Base-by-base conservation (phyloP, 2,797 vertebrate genomes). In the Heterohyrax brucei region DNA sequence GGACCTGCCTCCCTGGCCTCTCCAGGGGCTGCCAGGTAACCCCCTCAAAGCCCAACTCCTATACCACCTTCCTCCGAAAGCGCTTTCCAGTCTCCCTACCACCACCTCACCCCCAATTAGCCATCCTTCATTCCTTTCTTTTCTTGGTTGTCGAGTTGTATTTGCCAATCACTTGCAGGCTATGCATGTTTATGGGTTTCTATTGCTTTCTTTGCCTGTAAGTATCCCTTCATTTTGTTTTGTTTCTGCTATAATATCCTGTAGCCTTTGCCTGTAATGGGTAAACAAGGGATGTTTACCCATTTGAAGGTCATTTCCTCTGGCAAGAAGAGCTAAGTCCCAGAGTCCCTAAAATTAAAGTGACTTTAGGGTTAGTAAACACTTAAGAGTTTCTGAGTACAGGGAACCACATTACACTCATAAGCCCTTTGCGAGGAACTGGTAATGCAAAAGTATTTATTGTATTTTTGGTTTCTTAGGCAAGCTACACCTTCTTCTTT, bases 241-340 rank as follows among this genome's bases (percentile, higher is more conserved):
- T 2, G 5, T 56, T 53, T 72, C 56, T 19, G 39, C 21, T 79
- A 33, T 33, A 39, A 84, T 22, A 70, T 59, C 39, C 66, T 84
- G 26, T 73, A 48, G 46, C 56, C 8, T 78, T 90, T 86, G 4
- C 77, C 56, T 50, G n/a, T 80, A 66, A 59, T 33, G 12, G 30
- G 46, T 82, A 75, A 33, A 59, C 39, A 50, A 88, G 59, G n/a
- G 78, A 87, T 64, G 26, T 46, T 87, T 82, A 62, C 68, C 73
- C 26, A 53, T 18, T 46, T 78, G 79, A 78, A 95, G 94, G 89
- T 94, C 76, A 8, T 86, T 83, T 97, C 87, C 44, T 81, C 73
- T 44, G 88, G 86, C 28, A 48, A 79, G 50, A 82, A 44, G 7
- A 93, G 53, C 73, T 77, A 48, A 83, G 83, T 68, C 33, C n/a